Percentiles rank a stretch among this genome's conserved stretches.
These are phyloP conservation scores for Zygogramma bicolorata DNA, from an alignment of 2,888 invertebrate genomes.

Conservation along the genomic window DNA sequence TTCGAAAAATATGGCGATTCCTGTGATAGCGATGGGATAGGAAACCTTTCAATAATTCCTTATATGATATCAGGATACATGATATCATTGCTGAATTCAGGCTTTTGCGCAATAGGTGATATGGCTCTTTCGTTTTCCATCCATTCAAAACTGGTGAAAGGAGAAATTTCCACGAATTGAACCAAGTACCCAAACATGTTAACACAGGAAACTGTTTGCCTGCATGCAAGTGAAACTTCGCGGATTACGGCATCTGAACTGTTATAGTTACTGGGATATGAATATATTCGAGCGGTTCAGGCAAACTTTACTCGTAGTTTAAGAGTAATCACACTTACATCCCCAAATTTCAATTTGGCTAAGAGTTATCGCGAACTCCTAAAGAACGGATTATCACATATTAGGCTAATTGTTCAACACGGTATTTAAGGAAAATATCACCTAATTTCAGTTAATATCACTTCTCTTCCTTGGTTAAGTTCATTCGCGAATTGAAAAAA, in stretches of 20 bases:
- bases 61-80: too few species aligned
- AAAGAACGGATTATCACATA: constrained; percentile 52
- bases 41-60: too few species aligned
- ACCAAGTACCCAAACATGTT: neutral
- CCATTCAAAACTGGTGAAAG: neutral
- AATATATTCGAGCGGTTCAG: constrained; percentile 48
- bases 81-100: too few species aligned
- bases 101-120: too few species aligned
- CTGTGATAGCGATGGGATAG: too few species aligned
- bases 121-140: too few species aligned
- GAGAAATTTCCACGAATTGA: neutral
- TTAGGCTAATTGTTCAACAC: constrained; percentile 40
- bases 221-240: constrained; percentile 17
- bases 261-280: constrained; percentile 35
- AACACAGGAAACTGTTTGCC: neutral
- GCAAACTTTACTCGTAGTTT: constrained; percentile 49
- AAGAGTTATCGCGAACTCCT: constrained; percentile 50
- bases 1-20: too few species aligned
- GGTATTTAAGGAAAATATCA: constrained; percentile 30
- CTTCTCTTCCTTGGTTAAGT: neutral
- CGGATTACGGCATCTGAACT: constrained; percentile 25
- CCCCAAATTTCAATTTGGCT: constrained; percentile 53
- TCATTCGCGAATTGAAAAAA: neutral
- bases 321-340: constrained; percentile 50
- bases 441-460: constrained; percentile 22